Evolutionary conservation across 2,888 invertebrate species (phyloP).

Genomic region (Zaprionus lineosus): DNA sequence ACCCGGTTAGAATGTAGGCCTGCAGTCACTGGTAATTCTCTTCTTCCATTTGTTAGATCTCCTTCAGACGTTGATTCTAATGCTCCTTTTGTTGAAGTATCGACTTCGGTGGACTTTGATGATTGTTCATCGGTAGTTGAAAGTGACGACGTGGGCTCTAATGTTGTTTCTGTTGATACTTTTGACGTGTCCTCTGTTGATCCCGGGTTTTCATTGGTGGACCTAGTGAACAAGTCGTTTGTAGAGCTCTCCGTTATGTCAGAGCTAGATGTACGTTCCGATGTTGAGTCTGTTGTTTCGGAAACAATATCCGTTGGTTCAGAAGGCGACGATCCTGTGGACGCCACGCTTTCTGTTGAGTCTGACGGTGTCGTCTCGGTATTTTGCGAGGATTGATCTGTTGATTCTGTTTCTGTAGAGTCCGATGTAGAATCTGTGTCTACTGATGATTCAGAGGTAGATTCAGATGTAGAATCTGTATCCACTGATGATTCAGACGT

Average conservation of each 20-base stretch:
- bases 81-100: background rate
- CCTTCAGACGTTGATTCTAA: no score
- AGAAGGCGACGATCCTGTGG: background rate
- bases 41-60: no score
- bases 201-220: no score
- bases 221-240: no score
- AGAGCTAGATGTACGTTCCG: background rate
- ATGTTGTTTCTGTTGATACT: background rate
- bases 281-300: background rate
- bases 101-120: background rate
- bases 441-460: background rate
- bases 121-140: no score
- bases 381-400: background rate
- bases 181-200: no score
- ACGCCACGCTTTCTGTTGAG: constrained; percentile 5
- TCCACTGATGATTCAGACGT: no score
- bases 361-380: background rate
- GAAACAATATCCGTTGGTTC: background rate
- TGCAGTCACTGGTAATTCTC: no score
- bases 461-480: constrained; percentile 8
- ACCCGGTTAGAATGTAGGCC: constrained; percentile 1
- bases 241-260: no score
- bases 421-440: background rate
- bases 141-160: no score
- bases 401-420: background rate